phyloP scores from a whole-genome alignment of 2,888 invertebrate species.

The Drosophila buzzatii region DNA sequence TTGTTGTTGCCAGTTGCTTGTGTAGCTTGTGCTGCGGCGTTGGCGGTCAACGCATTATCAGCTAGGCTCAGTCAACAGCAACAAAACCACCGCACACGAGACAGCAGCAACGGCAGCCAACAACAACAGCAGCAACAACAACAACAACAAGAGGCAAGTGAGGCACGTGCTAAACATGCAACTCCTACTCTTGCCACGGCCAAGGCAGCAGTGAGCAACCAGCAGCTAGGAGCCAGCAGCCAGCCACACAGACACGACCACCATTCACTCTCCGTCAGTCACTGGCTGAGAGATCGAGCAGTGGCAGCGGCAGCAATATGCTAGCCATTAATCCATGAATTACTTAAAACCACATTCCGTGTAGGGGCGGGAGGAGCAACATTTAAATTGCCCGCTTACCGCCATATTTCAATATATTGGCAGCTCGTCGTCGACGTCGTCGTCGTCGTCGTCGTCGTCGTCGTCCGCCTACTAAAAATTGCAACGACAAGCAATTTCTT shows the following conservation, averaged over 20 bases:
- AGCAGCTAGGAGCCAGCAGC: constrained; percentile 11
- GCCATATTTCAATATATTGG: constrained; percentile 81
- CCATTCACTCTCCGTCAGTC: constrained; percentile 71
- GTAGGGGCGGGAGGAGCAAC: constrained; percentile 47
- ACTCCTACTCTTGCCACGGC: constrained; percentile 78
- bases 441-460: constrained; percentile 24
- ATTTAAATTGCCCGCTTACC: constrained; percentile 82
- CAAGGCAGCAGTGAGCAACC: constrained; percentile 30
- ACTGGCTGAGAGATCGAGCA: constrained; percentile 17
- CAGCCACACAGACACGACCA: constrained; percentile 66
- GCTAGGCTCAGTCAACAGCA: constrained; percentile 38
- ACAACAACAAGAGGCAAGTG: constrained; percentile 34
- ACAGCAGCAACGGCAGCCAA: constrained; percentile 17
- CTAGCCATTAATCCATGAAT: constrained; percentile 80
- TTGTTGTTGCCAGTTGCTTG: constrained; percentile 22
- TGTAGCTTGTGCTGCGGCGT: constrained; percentile 63
- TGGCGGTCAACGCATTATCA: constrained; percentile 80
- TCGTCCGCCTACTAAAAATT: constrained; percentile 72
- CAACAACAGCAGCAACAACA: constrained; percentile 21
- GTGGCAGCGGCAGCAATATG: constrained; percentile 69
- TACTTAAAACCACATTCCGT: constrained; percentile 80
- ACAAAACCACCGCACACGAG: constrained; percentile 67
- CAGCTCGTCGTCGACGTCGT: constrained; percentile 29
- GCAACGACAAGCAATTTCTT: constrained; percentile 72
- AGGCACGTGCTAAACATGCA: constrained; percentile 82